These are phyloP conservation scores for Rafetus swinhoei DNA, from an alignment of 2,113 vertebrate species.

Conservation along the genomic window DNA sequence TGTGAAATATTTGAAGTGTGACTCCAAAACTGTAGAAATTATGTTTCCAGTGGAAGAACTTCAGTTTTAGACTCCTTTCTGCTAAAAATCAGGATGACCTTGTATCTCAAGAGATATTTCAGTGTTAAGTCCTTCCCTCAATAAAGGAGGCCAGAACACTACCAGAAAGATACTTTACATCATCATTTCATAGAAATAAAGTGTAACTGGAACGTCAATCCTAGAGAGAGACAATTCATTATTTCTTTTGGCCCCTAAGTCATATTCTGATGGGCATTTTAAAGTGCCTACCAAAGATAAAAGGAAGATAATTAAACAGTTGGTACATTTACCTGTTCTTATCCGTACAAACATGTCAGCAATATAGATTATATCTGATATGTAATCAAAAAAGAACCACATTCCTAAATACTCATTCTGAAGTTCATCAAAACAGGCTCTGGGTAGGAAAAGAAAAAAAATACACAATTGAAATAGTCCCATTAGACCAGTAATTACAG, in stretches of 20 bases:
- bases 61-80: background rate
- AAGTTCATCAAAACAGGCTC: slow-evolving; percentile 96
- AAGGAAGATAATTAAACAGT: background rate
- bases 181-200: background rate
- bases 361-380: slow-evolving; percentile 86
- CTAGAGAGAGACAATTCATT: background rate
- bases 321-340: slow-evolving; percentile 85
- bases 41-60: background rate
- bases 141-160: background rate
- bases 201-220: background rate
- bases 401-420: slow-evolving; percentile 84
- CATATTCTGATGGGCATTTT: background rate
- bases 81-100: background rate
- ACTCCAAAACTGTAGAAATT: background rate
- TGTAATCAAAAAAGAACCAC: slow-evolving; percentile 89
- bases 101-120: background rate
- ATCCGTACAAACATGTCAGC: slow-evolving; percentile 93
- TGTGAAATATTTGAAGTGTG: background rate
- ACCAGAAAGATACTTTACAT: background rate
- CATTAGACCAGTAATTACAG: background rate
- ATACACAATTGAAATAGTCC: background rate
- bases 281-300: background rate
- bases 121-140: background rate
- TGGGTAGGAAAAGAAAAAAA: slow-evolving; percentile 70
- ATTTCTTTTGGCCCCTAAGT: background rate